A percentile compares a stretch with the other conserved stretches of the same genome.
Evolutionary conservation across 2,888 invertebrate genomes (phyloP).

Genomic region (Sclerodermus sp.): DNA sequence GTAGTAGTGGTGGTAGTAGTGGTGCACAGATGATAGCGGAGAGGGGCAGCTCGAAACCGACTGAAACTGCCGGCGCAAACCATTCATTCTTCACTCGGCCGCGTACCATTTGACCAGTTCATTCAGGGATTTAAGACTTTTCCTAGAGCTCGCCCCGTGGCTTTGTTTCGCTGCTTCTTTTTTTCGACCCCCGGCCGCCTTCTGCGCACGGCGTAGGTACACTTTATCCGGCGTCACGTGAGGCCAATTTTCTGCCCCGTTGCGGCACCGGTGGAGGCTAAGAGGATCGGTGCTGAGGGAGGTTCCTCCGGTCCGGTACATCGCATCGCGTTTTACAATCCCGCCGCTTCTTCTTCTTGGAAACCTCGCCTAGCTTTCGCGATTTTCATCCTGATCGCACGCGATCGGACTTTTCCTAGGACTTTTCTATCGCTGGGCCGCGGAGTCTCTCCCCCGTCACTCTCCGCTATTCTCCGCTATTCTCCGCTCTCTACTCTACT

Average conservation of each 20-base stretch:
- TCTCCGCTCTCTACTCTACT: too few relatives aligned
- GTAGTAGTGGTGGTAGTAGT: too few relatives aligned
- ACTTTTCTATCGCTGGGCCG: too few relatives aligned
- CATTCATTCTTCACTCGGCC: conserved; percentile 46
- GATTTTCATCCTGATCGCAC: conserved; percentile 2
- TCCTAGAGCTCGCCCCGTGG: conserved; percentile 33
- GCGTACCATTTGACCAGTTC: conserved; percentile 41
- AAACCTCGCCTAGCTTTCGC: background rate
- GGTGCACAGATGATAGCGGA: background rate
- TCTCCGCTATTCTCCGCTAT: too few relatives aligned
- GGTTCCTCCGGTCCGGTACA: conserved; percentile 12
- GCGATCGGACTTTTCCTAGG: too few relatives aligned
- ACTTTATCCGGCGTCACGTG: conserved; percentile 29
- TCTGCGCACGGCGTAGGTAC: conserved; percentile 13
- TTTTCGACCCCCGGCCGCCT: conserved; percentile 13
- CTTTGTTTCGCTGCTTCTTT: conserved; percentile 30
- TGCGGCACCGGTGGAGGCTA: conserved; percentile 2
- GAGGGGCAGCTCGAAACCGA: conserved; percentile 15
- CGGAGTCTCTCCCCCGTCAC: too few relatives aligned
- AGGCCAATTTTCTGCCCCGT: conserved; percentile 35
- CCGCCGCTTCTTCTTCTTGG: conserved; percentile 21
- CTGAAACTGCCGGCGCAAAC: conserved; percentile 37
- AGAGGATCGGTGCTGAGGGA: too few relatives aligned
- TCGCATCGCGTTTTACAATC: conserved; percentile 29
- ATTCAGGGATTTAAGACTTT: conserved; percentile 49